Conservation (phyloP, 2,113 vertebrate genomes). For the Echinops telfairi region DNA sequence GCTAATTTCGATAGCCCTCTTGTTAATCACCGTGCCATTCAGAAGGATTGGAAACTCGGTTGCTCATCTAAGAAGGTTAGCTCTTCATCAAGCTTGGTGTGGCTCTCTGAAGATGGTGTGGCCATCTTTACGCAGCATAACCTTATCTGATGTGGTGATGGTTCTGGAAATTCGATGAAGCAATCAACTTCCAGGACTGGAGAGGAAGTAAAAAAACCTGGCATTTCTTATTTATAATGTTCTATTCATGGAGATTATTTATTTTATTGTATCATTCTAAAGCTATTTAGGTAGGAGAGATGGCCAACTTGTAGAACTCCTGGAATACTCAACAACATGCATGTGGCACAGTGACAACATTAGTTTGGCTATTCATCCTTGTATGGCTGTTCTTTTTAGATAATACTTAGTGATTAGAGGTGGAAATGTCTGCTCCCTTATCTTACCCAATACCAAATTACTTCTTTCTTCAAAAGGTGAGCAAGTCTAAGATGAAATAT, state of each 20-base stretch:
- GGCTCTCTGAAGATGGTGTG: no score
- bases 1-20: no score
- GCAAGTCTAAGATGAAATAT: background rate
- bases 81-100: no score
- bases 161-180: background rate
- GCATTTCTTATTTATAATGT: background rate
- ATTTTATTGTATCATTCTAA: background rate
- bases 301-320: background rate
- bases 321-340: background rate
- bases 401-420: background rate
- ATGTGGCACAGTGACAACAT: background rate
- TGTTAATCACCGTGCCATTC: no score
- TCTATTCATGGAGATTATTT: background rate
- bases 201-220: background rate
- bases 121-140: no score
- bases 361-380: background rate
- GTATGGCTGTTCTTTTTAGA: background rate
- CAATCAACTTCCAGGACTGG: background rate
- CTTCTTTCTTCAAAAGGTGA: background rate
- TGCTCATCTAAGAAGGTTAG: no score
- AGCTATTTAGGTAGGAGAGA: background rate
- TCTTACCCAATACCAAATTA: background rate
- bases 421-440: background rate
- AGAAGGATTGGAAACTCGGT: no score
- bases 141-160: no score